phyloP scores from a whole-genome alignment of 2,113 vertebrate genomes.

The Odobenus rosmarus region DNA sequence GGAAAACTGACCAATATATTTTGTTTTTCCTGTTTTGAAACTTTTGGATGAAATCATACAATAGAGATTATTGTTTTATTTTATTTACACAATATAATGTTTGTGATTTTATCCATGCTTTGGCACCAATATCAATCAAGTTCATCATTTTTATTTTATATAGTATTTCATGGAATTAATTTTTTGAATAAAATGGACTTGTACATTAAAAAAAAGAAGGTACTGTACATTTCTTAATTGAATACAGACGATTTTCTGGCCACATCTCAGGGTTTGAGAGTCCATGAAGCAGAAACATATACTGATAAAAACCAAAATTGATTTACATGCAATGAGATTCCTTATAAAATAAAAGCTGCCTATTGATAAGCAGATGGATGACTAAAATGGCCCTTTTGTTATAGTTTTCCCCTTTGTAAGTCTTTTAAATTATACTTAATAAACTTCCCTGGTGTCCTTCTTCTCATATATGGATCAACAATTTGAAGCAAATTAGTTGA shows the following conservation, averaged over 20 bases:
- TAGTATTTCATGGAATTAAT: not conserved
- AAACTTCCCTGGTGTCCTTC: not conserved
- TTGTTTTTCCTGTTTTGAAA: not conserved
- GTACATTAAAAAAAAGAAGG: not conserved
- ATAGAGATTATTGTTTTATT: not conserved
- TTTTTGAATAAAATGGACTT: not conserved
- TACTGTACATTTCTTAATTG: not conserved
- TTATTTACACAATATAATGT: not conserved
- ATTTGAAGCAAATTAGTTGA: not conserved
- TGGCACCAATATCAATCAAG: not conserved
- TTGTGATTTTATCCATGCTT: not conserved
- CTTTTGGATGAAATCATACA: not conserved
- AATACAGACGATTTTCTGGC: not conserved
- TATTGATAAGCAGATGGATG: not conserved
- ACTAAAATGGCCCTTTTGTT: not conserved
- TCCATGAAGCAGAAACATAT: not conserved
- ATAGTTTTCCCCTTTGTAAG: not conserved
- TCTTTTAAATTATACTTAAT: not conserved
- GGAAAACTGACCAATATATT: not conserved
- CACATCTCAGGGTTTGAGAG: not conserved
- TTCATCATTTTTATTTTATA: not conserved
- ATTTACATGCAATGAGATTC: not conserved
- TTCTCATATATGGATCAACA: not conserved
- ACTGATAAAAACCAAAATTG: not conserved
- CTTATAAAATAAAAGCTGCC: not conserved